A percentile compares a stretch with the other conserved stretches of the same genome.
Evolutionary conservation across 2,797 vertebrate genomes (phyloP).

Genomic region (Kryptolebias ocellatus): DNA sequence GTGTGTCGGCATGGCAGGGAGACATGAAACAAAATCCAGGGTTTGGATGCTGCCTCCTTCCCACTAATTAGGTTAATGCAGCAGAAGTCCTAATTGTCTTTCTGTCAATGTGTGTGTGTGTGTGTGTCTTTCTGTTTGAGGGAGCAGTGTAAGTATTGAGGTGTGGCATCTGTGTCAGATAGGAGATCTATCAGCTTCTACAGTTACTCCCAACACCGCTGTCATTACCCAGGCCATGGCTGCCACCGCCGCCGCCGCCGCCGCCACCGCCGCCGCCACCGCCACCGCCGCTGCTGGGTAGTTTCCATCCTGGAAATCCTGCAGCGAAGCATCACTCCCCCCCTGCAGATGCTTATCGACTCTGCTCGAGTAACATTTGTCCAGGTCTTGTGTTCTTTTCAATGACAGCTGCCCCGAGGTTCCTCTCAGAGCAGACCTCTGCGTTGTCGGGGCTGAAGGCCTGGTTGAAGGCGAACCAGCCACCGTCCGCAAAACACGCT

Average conservation of each 20-base stretch:
- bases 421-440: slow-evolving; percentile 14
- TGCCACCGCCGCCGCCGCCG: slow-evolving; percentile 16
- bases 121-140: slow-evolving; percentile 27
- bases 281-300: slow-evolving; percentile 21
- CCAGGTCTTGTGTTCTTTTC: slow-evolving; percentile 32
- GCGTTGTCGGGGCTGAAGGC: no score
- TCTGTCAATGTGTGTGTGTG: slow-evolving; percentile 20
- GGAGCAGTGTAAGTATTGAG: slow-evolving; percentile 27
- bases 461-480: no score
- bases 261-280: slow-evolving; percentile 16
- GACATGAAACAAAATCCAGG: slow-evolving; percentile 69
- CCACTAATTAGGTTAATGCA: slow-evolving; percentile 86
- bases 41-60: slow-evolving; percentile 55
- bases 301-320: slow-evolving; percentile 54
- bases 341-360: slow-evolving; percentile 35
- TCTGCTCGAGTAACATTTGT: slow-evolving; percentile 42
- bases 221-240: slow-evolving; percentile 10
- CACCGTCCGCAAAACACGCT: no score
- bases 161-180: slow-evolving; percentile 75
- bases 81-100: slow-evolving; percentile 65
- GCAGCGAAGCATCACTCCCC: slow-evolving; percentile 15
- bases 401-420: slow-evolving; percentile 25
- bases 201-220: slow-evolving; percentile 57
- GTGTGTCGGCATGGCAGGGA: slow-evolving; percentile 31
- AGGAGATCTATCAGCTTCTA: slow-evolving; percentile 68